These are phyloP conservation scores for Phaenicophaeus curvirostris DNA, from an alignment of 2,797 vertebrate genomes.

Conservation along the genomic window DNA sequence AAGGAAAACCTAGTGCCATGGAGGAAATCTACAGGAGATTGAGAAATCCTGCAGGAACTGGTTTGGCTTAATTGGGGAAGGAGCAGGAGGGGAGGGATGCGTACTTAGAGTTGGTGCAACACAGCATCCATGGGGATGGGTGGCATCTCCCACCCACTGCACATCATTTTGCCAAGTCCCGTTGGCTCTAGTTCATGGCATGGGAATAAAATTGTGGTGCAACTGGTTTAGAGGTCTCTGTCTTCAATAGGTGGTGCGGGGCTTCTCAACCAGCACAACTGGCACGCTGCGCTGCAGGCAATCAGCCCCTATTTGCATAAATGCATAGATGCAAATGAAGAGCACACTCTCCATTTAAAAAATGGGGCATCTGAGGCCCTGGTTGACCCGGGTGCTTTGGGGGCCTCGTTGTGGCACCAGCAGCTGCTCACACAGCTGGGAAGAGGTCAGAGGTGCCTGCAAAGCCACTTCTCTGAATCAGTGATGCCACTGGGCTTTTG, in stretches of 20 bases:
- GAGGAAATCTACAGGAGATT: accelerated
- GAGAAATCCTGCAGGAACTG: not conserved
- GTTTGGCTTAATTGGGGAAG: not conserved
- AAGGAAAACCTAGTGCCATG: not conserved
- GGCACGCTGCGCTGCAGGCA: not conserved
- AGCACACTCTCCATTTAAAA: not conserved
- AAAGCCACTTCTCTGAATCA: accelerated
- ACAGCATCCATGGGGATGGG: accelerated
- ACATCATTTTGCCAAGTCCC: accelerated
- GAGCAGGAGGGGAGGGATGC: not conserved
- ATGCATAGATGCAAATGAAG: conserved; percentile 49
- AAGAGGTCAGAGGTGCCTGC: not conserved
- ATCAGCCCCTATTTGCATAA: conserved; percentile 55
- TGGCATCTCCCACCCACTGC: accelerated
- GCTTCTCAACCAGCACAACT: not conserved
- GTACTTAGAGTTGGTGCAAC: accelerated
- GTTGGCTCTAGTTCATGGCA: accelerated
- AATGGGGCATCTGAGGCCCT: not conserved
- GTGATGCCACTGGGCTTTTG: accelerated
- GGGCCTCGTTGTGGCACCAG: not conserved
- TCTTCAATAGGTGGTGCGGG: not conserved
- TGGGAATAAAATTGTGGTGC: not conserved
- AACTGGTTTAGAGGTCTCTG: accelerated
- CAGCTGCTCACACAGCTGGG: conserved; percentile 36
- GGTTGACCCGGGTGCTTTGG: not conserved